Evolutionary conservation across 2,888 invertebrate species (phyloP).

Genomic region (Marronus borbonicus): DNA sequence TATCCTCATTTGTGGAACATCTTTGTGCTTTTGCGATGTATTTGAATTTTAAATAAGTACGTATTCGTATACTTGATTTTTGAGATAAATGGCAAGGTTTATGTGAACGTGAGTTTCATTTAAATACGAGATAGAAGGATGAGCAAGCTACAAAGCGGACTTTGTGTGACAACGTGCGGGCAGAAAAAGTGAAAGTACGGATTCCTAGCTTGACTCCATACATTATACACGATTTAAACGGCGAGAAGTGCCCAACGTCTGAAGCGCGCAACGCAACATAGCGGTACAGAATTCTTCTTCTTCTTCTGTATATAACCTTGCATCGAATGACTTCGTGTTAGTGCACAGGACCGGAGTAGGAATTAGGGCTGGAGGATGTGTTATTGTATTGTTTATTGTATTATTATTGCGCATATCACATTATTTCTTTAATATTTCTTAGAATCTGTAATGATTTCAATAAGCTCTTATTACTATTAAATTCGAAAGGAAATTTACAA

Average conservation of each 20-base stretch:
- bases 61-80: neutral
- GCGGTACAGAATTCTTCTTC: conserved; percentile 27
- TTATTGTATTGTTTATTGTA: too few species aligned
- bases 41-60: neutral
- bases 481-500: too few species aligned
- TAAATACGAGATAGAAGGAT: conserved; percentile 12
- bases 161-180: conserved; percentile 28
- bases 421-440: too few species aligned
- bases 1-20: neutral
- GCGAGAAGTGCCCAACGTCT: conserved; percentile 21
- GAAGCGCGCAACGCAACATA: conserved; percentile 20
- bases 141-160: conserved; percentile 13
- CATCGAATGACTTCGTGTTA: conserved; percentile 24
- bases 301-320: conserved; percentile 38
- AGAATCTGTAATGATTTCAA: too few species aligned
- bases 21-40: neutral
- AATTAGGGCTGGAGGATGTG: neutral
- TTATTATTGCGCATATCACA: too few species aligned
- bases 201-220: conserved; percentile 11
- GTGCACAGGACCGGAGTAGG: conserved; percentile 21
- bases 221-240: conserved; percentile 31
- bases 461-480: too few species aligned
- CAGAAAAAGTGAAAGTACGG: conserved; percentile 44
- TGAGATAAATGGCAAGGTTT: conserved; percentile 6
- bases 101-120: conserved; percentile 1